phyloP scores from a whole-genome alignment of 2,797 vertebrate species.

The Enteromius thamalakanensis region DNA sequence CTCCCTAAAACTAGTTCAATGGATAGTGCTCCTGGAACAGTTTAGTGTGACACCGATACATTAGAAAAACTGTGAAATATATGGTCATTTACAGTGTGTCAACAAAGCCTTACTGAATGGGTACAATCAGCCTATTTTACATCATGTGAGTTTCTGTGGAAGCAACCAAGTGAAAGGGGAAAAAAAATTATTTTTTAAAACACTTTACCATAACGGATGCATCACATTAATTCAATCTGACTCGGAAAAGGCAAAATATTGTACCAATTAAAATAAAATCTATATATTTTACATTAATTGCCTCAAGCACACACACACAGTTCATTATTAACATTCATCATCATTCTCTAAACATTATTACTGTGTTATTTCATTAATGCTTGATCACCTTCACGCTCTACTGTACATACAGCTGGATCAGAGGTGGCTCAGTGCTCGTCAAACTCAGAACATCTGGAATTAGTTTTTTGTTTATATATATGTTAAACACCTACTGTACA shows the following conservation, averaged over 20 bases:
- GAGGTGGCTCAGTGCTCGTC: constrained; percentile 33
- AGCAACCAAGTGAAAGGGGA: background rate
- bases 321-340: constrained; percentile 33
- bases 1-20: constrained; percentile 14
- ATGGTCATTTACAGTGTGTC: constrained; percentile 15
- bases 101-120: background rate
- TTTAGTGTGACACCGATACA: constrained; percentile 9
- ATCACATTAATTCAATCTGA: background rate
- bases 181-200: constrained; percentile 2
- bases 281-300: constrained; percentile 55
- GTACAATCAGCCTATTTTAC: constrained; percentile 25
- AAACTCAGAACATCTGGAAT: constrained; percentile 7
- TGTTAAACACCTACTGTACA: constrained; percentile 9
- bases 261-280: constrained; percentile 47
- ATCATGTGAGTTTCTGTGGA: constrained; percentile 1
- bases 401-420: constrained; percentile 1
- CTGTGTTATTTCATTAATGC: constrained; percentile 20
- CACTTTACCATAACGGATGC: background rate
- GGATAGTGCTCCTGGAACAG: background rate
- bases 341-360: constrained; percentile 29
- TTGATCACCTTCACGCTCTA: constrained; percentile 25
- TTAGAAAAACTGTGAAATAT: constrained; percentile 2
- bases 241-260: constrained; percentile 11
- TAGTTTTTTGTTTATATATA: background rate
- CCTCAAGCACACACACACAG: constrained; percentile 32